phyloP scores from a whole-genome alignment of 2,888 invertebrate genomes.

The Sinhomidia bicolor region DNA sequence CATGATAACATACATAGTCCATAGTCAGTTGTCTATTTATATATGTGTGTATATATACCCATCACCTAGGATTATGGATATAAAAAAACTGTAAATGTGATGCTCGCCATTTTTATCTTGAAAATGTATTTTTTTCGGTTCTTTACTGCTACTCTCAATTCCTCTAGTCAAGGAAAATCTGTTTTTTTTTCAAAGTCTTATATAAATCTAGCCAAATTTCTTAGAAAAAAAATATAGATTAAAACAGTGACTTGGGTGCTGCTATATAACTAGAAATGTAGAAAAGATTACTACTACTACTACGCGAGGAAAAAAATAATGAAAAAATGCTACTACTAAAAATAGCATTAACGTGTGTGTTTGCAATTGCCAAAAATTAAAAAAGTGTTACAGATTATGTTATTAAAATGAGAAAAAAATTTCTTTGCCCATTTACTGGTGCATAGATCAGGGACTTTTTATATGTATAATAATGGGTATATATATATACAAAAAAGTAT shows the following conservation, averaged over 20 bases:
- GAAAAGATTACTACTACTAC: not conserved
- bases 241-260: no score
- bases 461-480: slow-evolving; percentile 4
- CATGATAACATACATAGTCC: not conserved
- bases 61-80: no score
- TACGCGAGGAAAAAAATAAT: no score
- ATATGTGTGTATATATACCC: no score
- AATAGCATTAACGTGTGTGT: not conserved
- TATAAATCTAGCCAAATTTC: not conserved
- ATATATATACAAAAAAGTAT: not conserved
- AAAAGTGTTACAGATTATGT: not conserved
- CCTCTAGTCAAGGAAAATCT: no score
- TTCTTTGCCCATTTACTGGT: not conserved
- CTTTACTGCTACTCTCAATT: not conserved
- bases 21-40: no score
- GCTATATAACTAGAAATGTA: not conserved
- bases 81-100: not conserved
- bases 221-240: not conserved
- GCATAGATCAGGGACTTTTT: slow-evolving; percentile 44
- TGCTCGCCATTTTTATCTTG: no score
- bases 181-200: no score
- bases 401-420: not conserved
- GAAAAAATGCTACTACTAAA: no score
- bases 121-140: no score
- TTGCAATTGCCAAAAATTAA: slow-evolving; percentile 36